Evolutionary conservation across 2,113 vertebrate species (phyloP).

Genomic region (Hyla sarda): DNA sequence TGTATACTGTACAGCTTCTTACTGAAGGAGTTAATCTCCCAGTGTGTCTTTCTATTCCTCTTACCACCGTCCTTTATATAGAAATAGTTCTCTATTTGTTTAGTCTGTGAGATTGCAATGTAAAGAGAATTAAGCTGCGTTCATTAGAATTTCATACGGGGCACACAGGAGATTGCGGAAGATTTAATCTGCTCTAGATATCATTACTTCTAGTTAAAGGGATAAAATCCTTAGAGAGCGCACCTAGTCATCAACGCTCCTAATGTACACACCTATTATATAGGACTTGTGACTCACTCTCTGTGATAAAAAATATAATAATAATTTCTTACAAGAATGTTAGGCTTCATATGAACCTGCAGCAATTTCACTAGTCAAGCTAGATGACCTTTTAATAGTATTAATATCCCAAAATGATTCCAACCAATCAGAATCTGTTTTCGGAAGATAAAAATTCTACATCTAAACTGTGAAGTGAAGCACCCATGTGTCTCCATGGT

Average conservation of each 20-base stretch:
- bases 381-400: too few relatives aligned
- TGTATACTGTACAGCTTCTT: background rate
- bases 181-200: slow-evolving; percentile 2
- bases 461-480: too few relatives aligned
- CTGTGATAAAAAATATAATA: background rate
- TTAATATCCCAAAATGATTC: too few relatives aligned
- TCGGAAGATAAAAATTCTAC: too few relatives aligned
- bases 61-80: background rate
- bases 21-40: background rate
- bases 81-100: slow-evolving; percentile 17
- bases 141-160: slow-evolving; percentile 19
- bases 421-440: too few relatives aligned
- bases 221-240: background rate
- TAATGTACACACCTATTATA: background rate
- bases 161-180: background rate
- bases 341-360: too few relatives aligned
- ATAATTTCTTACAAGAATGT: too few relatives aligned
- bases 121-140: background rate
- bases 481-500: too few relatives aligned
- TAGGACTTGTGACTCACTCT: background rate
- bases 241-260: background rate
- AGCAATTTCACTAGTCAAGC: too few relatives aligned
- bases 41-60: background rate
- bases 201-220: background rate
- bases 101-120: slow-evolving; percentile 24